phyloP scores from a whole-genome alignment of 1,140 invertebrate species.

The Dysdera silvatica region DNA sequence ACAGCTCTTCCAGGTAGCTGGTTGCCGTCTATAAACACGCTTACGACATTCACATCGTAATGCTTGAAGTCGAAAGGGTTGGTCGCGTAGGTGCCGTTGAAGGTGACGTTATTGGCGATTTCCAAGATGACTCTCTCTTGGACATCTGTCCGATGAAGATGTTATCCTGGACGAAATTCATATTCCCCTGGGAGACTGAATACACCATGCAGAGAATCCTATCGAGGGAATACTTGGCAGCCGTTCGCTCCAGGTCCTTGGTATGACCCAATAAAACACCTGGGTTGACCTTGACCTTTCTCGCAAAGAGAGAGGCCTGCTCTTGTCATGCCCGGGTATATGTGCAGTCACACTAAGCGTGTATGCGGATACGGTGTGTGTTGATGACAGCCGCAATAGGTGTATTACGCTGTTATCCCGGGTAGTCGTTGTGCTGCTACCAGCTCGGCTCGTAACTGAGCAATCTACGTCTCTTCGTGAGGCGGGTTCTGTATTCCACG shows the following conservation, averaged over 20 bases:
- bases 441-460: too few species aligned
- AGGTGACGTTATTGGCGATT: background rate
- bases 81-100: background rate
- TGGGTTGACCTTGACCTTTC: constrained; percentile 1
- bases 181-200: background rate
- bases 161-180: background rate
- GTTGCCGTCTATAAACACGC: too few species aligned
- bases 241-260: background rate
- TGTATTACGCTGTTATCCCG: too few species aligned
- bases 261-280: background rate
- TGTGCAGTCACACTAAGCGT: too few species aligned
- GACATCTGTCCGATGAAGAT: background rate
- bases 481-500: too few species aligned
- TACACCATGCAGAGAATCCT: background rate
- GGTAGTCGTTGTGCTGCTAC: too few species aligned
- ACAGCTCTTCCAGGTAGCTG: too few species aligned
- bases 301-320: background rate
- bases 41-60: background rate
- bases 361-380: background rate
- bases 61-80: constrained; percentile 1
- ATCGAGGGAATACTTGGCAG: constrained; percentile 1
- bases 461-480: too few species aligned
- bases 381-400: background rate
- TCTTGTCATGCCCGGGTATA: too few species aligned
- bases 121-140: background rate